A percentile compares a stretch with the other conserved stretches of the same genome.
These are phyloP conservation scores for Scaptomyza flava DNA, from an alignment of 2,888 invertebrate species.

Conservation along the genomic window DNA sequence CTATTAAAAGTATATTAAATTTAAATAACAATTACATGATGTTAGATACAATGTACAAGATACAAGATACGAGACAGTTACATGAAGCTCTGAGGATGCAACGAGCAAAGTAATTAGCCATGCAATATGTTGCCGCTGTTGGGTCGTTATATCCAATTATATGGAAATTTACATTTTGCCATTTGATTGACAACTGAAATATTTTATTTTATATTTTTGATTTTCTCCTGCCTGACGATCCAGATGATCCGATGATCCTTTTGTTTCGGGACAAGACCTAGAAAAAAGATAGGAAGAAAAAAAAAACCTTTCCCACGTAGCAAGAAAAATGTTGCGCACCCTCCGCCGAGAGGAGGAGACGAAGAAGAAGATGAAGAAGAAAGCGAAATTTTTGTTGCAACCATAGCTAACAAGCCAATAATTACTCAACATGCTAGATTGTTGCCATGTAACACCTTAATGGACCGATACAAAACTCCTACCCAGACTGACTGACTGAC, in stretches of 20 bases:
- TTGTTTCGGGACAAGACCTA: slow-evolving; percentile 49
- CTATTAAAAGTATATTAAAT: slow-evolving; percentile 57
- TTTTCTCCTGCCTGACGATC: neutral
- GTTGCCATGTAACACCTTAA: slow-evolving; percentile 74
- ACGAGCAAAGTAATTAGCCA: slow-evolving; percentile 65
- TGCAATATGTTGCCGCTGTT: slow-evolving; percentile 39
- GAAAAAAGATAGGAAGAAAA: slow-evolving; percentile 16
- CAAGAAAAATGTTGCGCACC: slow-evolving; percentile 32
- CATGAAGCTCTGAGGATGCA: slow-evolving; percentile 1
- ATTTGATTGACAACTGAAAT: slow-evolving; percentile 69
- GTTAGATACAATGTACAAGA: neutral
- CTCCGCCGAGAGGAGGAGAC: slow-evolving; percentile 8
- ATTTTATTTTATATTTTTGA: slow-evolving; percentile 51
- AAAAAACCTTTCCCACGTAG: slow-evolving; percentile 65
- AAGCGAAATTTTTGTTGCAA: slow-evolving; percentile 61
- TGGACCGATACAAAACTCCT: slow-evolving; percentile 40
- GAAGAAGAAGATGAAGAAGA: slow-evolving; percentile 8
- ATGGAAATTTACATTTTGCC: slow-evolving; percentile 58
- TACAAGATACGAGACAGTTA: slow-evolving; percentile 8
- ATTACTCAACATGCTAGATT: slow-evolving; percentile 75
- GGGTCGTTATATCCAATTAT: slow-evolving; percentile 27
- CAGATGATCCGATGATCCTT: slow-evolving; percentile 58
- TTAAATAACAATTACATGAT: slow-evolving; percentile 36
- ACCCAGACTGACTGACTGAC: slow-evolving; percentile 26
- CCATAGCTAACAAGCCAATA: slow-evolving; percentile 82